Evolutionary conservation across 2,113 vertebrate genomes (phyloP), one percentile per base, ranked within the genome.

Genomic region (Halcyon senegalensis): DNA sequence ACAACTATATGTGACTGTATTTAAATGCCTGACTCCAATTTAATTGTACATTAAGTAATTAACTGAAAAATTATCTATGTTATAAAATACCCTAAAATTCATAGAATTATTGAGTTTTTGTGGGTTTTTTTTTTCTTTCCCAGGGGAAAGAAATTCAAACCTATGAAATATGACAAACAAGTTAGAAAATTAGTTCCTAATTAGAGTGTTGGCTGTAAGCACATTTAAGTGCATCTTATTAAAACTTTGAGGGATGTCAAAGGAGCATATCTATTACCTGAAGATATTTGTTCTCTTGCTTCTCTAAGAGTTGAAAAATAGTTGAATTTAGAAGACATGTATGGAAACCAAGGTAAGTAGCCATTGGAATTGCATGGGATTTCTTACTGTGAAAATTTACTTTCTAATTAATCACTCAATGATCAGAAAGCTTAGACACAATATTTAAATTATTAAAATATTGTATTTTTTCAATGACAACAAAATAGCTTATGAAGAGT

Each of bases 51-150:
- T 50, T 67, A 67, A 78, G 4, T 46, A 89, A 80, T 2, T 70
- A 74, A 78, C 44, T 48, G 77, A 87, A 68, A 2, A 68, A 62
- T 76, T 82, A 39, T 59, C n/a, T 62, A 10, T 59, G 7, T 53
- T 81, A 58, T 44, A 9, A 90, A 93, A 91, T 80, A 64, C 31
- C 28, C 68, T 87, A 68, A 82, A 79, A 86, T 60, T 89, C 15
- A 86, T 44, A 64, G 3, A 66, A 14, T 66, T 80, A 85, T 31
- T 43, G 2, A 4, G 4, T 0, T 13, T 84, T 84, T 33, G 31
- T 35, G 35, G 35, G 7, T 58, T 58, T 17, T 3, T 0, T 9
- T 70, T 63, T 59, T 20, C 11, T 3, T 3, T 7, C 7, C 7
- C 3, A 30, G 9, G 21, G 12, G 10, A 89, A 63, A 64, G 35